Evolutionary conservation across 2,113 vertebrate species (phyloP).

Genomic region (Heterochromis multidens): DNA sequence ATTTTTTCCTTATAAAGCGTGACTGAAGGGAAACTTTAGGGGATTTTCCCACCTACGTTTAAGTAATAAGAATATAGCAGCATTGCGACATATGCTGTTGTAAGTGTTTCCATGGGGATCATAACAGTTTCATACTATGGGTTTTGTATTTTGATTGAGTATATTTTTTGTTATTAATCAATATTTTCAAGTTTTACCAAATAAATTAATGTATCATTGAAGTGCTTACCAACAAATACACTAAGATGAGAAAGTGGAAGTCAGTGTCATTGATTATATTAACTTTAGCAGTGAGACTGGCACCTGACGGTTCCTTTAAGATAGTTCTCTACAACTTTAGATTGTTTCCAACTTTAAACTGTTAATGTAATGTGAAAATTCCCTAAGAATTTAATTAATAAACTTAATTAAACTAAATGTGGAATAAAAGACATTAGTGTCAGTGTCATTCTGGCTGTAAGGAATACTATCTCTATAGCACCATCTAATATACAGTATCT

Average conservation of each 20-base stretch:
- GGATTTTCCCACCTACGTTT: not conserved
- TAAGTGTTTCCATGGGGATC: not conserved
- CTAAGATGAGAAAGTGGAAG: too few species aligned
- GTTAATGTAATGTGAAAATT: too few species aligned
- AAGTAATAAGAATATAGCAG: not conserved
- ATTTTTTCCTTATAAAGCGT: fast-evolving
- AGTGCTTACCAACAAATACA: not conserved
- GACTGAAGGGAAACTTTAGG: not conserved
- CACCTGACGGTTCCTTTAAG: too few species aligned
- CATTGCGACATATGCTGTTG: not conserved
- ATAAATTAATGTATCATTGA: not conserved
- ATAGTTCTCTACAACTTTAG: not conserved
- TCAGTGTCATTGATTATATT: too few species aligned
- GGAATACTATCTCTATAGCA: not conserved
- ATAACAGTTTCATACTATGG: fast-evolving
- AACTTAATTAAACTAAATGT: not conserved
- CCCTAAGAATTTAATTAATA: not conserved
- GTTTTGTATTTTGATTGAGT: fast-evolving
- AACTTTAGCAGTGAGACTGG: too few species aligned
- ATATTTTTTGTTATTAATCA: not conserved
- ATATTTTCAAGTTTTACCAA: not conserved
- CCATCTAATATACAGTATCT: not conserved
- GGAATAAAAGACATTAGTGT: not conserved
- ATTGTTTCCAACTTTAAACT: too few species aligned
- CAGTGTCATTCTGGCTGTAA: not conserved